A percentile compares a stretch with the other conserved stretches of the same genome.
Conservation (phyloP, 2,888 invertebrate species). For the Megaustenia siamemsis region DNA sequence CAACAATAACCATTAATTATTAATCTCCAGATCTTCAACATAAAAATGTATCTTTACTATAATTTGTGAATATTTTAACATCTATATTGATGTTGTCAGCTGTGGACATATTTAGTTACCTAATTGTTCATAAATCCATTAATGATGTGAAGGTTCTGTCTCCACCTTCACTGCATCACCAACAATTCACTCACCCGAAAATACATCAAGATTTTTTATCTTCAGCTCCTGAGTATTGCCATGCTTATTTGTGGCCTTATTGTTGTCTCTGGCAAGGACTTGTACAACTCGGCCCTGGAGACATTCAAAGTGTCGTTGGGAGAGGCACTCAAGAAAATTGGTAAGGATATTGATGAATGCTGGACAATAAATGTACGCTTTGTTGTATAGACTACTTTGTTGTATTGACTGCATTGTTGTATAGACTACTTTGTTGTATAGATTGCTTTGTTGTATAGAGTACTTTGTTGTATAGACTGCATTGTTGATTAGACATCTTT, state of each 20-base stretch:
- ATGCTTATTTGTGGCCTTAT: conserved; percentile 42
- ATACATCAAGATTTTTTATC: not conserved
- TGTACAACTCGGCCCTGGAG: conserved; percentile 25
- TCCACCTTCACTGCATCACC: too few species aligned
- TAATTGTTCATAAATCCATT: not conserved
- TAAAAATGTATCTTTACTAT: not conserved
- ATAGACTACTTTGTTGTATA: too few species aligned
- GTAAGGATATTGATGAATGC: conserved; percentile 25
- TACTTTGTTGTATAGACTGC: too few species aligned
- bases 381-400: too few species aligned
- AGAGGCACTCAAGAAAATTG: not conserved
- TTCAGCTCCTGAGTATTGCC: conserved; percentile 34
- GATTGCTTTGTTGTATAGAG: too few species aligned
- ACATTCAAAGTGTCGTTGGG: not conserved
- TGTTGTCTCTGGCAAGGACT: conserved; percentile 43
- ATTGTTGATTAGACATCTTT: too few species aligned
- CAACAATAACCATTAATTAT: too few species aligned
- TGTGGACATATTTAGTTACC: not conserved
- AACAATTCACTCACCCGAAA: not conserved
- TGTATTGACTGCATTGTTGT: too few species aligned
- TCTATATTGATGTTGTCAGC: not conserved
- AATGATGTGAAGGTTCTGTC: too few species aligned
- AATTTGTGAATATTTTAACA: not conserved
- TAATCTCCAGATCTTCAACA: too few species aligned
- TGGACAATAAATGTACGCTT: too few species aligned